Evolutionary conservation across 2,888 invertebrate species (phyloP).

Genomic region (Campoplex nolae): DNA sequence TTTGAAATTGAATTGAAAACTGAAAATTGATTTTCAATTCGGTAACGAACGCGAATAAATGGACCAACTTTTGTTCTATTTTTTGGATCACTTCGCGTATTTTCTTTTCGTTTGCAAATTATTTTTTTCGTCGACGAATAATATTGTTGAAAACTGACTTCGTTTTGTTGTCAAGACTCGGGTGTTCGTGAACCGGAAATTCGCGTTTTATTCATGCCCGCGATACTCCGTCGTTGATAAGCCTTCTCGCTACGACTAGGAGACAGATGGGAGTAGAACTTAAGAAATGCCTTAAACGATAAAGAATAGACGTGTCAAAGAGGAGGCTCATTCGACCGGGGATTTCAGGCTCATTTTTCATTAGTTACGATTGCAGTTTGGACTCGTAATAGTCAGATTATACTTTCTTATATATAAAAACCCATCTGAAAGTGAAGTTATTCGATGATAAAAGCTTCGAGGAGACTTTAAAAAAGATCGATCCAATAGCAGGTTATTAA

Average conservation of each 20-base stretch:
- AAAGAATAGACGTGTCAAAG: slow-evolving; percentile 57
- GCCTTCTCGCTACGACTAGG: background rate
- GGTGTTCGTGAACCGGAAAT: slow-evolving; percentile 30
- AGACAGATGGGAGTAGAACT: background rate
- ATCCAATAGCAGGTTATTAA: background rate
- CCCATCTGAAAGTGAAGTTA: background rate
- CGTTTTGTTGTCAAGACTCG: background rate
- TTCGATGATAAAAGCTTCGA: background rate
- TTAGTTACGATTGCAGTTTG: slow-evolving; percentile 20
- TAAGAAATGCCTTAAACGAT: slow-evolving; percentile 52
- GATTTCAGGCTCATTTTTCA: slow-evolving; percentile 28
- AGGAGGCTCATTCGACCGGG: slow-evolving; percentile 43
- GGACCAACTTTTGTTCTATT: background rate
- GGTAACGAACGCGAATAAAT: too few species aligned
- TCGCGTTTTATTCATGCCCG: slow-evolving; percentile 18
- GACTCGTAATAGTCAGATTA: background rate
- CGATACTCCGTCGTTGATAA: slow-evolving; percentile 32
- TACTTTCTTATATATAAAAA: background rate
- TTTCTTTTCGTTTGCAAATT: background rate
- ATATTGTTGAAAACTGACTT: background rate
- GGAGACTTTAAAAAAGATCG: background rate
- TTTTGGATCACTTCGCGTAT: background rate
- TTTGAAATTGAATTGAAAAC: too few species aligned
- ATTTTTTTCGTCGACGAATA: background rate
- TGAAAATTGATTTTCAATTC: too few species aligned